A percentile compares a stretch with the other conserved stretches of the same genome.
These are phyloP conservation scores for Ascidia mentula DNA, from an alignment of 23 tunicate species.

Conservation along the genomic window DNA sequence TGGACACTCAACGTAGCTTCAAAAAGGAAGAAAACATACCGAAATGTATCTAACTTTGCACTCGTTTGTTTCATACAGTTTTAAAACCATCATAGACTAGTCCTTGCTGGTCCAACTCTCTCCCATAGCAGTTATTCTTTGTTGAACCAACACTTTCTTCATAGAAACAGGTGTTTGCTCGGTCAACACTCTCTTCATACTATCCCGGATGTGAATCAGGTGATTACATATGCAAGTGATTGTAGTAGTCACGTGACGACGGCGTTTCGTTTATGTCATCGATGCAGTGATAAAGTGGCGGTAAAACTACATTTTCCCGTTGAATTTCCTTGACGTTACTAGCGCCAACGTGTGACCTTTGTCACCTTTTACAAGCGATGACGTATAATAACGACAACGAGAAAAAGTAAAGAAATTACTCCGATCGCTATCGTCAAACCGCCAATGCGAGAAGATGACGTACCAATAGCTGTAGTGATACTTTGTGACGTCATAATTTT, in stretches of 20 bases:
- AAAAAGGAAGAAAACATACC: no score
- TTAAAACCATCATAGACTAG: no score
- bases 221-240: no score
- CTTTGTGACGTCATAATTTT: background rate
- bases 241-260: background rate
- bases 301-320: no score
- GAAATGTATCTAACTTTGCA: no score
- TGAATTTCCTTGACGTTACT: background rate
- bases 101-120: no score
- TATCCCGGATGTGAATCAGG: background rate
- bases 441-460: background rate
- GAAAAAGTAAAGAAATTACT: background rate
- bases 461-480: background rate
- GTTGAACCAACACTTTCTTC: no score
- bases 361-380: background rate
- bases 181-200: background rate
- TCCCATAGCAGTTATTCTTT: no score
- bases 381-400: background rate
- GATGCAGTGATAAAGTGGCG: background rate
- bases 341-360: background rate
- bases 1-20: no score
- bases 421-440: background rate
- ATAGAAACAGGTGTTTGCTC: background rate
- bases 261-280: background rate
- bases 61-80: no score